phyloP scores from a whole-genome alignment of 2,888 invertebrate species.

The Venusia cambrica region DNA sequence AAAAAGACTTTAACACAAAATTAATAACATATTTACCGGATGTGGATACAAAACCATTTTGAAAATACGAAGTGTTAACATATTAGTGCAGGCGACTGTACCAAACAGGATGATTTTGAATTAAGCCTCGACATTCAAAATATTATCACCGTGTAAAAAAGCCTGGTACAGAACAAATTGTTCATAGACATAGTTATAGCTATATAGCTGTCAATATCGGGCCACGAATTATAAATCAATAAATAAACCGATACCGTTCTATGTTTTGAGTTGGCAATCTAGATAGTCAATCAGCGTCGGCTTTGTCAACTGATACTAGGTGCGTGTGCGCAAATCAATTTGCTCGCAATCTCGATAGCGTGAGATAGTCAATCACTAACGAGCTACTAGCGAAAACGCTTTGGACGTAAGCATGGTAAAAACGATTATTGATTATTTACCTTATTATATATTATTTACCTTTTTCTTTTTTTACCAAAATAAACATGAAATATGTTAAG shows the following conservation, averaged over 20 bases:
- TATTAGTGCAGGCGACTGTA: no score
- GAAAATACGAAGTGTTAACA: no score
- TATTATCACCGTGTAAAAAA: slow-evolving; percentile 2
- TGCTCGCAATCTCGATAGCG: slow-evolving; percentile 58
- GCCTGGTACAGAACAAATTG: slow-evolving; percentile 7
- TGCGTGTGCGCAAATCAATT: slow-evolving; percentile 69
- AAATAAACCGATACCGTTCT: slow-evolving; percentile 8
- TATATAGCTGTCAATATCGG: slow-evolving; percentile 15
- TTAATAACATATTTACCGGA: no score
- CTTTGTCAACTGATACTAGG: slow-evolving; percentile 54
- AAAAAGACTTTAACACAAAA: no score
- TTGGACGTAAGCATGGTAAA: slow-evolving; percentile 23
- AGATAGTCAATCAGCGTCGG: slow-evolving; percentile 50
- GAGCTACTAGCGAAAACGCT: slow-evolving; percentile 44
- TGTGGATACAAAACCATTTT: no score
- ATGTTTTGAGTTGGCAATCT: slow-evolving; percentile 16
- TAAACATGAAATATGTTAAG: no score
- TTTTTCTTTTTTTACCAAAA: no score
- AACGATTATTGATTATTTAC: no score
- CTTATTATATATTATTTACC: no score
- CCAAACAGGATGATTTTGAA: no score
- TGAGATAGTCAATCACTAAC: slow-evolving; percentile 57
- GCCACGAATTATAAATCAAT: slow-evolving; percentile 20
- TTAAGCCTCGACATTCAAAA: slow-evolving; percentile 2
- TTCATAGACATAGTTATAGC: no score